These are phyloP conservation scores for Macrophya annulata DNA, from an alignment of 2,888 invertebrate genomes.

Conservation along the genomic window DNA sequence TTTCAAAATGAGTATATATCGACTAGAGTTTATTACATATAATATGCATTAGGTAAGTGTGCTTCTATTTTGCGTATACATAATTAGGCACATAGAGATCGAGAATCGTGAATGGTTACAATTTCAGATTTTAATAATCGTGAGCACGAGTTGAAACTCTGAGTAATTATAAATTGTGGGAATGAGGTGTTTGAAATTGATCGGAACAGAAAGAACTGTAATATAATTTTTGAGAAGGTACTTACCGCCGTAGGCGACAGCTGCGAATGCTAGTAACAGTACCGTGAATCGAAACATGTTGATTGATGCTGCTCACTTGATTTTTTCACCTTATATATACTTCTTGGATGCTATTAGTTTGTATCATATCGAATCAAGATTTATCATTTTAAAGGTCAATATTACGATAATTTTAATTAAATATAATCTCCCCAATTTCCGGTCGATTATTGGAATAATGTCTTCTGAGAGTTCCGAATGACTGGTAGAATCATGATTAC, in stretches of 20 bases:
- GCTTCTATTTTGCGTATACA: background rate
- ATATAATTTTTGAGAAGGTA: background rate
- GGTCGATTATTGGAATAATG: too few relatives aligned
- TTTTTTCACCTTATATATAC: background rate
- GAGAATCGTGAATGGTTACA: background rate
- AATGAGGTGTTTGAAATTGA: background rate
- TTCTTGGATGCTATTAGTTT: background rate
- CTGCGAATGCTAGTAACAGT: background rate
- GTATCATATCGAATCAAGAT: background rate
- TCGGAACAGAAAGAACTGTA: background rate
- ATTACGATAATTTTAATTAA: constrained; percentile 5
- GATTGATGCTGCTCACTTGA: background rate
- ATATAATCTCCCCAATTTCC: too few relatives aligned
- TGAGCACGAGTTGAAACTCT: background rate
- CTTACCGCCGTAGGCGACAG: constrained; percentile 41
- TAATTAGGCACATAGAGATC: background rate
- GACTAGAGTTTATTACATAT: background rate
- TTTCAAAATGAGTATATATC: background rate
- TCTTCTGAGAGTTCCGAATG: too few relatives aligned
- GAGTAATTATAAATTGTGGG: background rate
- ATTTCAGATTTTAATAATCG: background rate
- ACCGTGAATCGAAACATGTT: constrained; percentile 11
- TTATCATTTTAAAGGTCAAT: background rate
- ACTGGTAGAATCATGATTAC: too few relatives aligned
- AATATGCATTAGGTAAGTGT: background rate